Base-by-base conservation (phyloP, 2,797 vertebrate species). In the Dromococcyx pavoninus region DNA sequence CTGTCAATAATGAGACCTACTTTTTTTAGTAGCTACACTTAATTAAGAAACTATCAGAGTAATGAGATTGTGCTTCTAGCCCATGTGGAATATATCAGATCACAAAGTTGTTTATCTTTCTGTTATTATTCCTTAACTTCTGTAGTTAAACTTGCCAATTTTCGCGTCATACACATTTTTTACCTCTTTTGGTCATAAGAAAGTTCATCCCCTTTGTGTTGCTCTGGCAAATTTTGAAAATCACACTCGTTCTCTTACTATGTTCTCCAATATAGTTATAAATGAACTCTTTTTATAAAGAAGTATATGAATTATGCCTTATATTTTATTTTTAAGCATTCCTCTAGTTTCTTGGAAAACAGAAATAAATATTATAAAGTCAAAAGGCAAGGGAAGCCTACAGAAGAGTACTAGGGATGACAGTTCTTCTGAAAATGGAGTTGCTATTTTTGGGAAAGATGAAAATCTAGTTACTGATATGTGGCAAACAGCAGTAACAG, bases 401-500 rank as follows among this genome's bases (percentile, higher is more conserved):
- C 61, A 58, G 51, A 97, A 93, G 70, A 67, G 24, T 62, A 10
- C 17, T 51, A 97, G 96, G 57, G 70, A 90, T 3, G 97, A 97
- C 30, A 64, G 53, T 50, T 81, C 89, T n/a, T 79, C 91, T n/a
- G 95, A 97, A 94, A 95, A 53, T 22, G 17, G 43, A 30, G 70
- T 72, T 32, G 41, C 76, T 13, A 75, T 72, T 84, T 91, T 61
- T 30, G 85, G 80, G 25, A 56, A 64, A 10, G 94, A 98, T 74
- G 98, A 98, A 83, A 98, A 97, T 85, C 60, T 98, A 33, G 73
- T 98, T 27, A 76, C 80, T 37, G 97, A 98, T 83, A 96, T 94
- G 3, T 98, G 98, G 81, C 97, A 98, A 62, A 97, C 96, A 54
- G 97, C 98, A 32, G 57, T 98, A n/a, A 62, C 84, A 73, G 89